phyloP scores from a whole-genome alignment of 2,888 invertebrate species.

The Reticulitermes lucifugus region DNA sequence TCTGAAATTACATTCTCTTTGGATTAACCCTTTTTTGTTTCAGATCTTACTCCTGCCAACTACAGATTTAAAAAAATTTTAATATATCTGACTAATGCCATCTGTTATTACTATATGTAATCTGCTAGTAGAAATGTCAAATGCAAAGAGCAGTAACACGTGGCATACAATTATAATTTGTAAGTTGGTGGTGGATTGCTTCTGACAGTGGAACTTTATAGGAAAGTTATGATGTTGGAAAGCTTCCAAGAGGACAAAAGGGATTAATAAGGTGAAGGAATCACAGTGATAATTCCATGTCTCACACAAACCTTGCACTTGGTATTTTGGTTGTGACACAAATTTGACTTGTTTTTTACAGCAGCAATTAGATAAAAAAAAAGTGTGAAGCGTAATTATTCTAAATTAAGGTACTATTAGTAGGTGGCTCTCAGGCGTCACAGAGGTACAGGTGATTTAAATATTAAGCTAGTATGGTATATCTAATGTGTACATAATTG shows the following conservation, averaged over 20 bases:
- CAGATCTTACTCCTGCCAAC: no score
- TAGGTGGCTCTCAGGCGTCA: neutral
- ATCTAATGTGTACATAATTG: constrained; percentile 18
- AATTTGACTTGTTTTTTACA: neutral
- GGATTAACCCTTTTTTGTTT: neutral
- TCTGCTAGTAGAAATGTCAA: no score
- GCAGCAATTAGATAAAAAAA: neutral
- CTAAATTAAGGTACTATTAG: constrained; percentile 23
- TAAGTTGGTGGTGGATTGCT: no score
- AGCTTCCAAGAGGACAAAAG: no score
- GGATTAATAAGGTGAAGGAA: neutral
- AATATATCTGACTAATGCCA: no score
- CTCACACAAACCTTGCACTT: constrained; percentile 10
- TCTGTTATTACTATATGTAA: no score
- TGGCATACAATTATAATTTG: no score
- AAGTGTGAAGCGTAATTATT: constrained; percentile 34
- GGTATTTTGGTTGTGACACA: neutral
- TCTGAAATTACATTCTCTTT: neutral
- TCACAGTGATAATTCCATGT: neutral
- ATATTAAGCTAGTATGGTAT: neutral
- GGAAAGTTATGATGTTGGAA: no score
- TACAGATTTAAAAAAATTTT: no score
- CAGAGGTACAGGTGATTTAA: neutral
- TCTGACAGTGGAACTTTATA: no score
- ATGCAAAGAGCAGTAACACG: no score